Evolutionary conservation across 2,888 invertebrate species (phyloP).

Genomic region (Atherix ibis): DNA sequence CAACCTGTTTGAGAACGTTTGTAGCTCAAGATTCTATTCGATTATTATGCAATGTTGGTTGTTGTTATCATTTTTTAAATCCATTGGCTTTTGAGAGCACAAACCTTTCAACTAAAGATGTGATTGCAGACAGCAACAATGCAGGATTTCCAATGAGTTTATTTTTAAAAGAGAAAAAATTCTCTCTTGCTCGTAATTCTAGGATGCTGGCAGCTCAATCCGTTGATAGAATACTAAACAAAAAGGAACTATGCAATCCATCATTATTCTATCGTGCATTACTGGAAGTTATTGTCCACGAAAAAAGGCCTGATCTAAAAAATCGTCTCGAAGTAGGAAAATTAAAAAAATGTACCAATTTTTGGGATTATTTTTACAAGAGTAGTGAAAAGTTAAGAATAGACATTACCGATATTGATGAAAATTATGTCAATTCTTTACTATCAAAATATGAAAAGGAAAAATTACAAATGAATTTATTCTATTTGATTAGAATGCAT

Average conservation of each 20-base stretch:
- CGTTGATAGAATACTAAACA: slow-evolving; percentile 46
- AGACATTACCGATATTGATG: slow-evolving; percentile 24
- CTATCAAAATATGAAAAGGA: slow-evolving; percentile 29
- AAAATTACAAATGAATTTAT: slow-evolving; percentile 47
- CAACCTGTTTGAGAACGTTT: slow-evolving; percentile 57
- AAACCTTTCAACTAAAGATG: slow-evolving; percentile 23
- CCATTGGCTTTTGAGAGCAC: slow-evolving; percentile 33
- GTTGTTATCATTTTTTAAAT: slow-evolving; percentile 72
- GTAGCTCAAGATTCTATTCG: slow-evolving; percentile 35
- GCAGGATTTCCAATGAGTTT: slow-evolving; percentile 53
- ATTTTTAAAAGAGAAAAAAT: slow-evolving; percentile 36
- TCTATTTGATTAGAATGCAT: slow-evolving; percentile 60
- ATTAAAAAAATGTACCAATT: slow-evolving; percentile 43
- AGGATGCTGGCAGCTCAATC: slow-evolving; percentile 78
- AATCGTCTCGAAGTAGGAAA: slow-evolving; percentile 43
- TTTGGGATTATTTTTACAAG: slow-evolving; percentile 51
- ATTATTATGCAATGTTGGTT: slow-evolving; percentile 66
- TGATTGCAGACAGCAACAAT: slow-evolving; percentile 18
- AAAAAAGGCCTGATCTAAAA: slow-evolving; percentile 28
- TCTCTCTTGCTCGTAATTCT: slow-evolving; percentile 53
- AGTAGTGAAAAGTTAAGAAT: slow-evolving; percentile 44
- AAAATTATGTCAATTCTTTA: slow-evolving; percentile 34
- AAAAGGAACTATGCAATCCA: slow-evolving; percentile 41
- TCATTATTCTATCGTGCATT: slow-evolving; percentile 63
- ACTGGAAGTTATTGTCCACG: slow-evolving; percentile 45